These are phyloP conservation scores for Rhinoptilus africanus DNA, from an alignment of 2,113 vertebrate species.

Conservation along the genomic window DNA sequence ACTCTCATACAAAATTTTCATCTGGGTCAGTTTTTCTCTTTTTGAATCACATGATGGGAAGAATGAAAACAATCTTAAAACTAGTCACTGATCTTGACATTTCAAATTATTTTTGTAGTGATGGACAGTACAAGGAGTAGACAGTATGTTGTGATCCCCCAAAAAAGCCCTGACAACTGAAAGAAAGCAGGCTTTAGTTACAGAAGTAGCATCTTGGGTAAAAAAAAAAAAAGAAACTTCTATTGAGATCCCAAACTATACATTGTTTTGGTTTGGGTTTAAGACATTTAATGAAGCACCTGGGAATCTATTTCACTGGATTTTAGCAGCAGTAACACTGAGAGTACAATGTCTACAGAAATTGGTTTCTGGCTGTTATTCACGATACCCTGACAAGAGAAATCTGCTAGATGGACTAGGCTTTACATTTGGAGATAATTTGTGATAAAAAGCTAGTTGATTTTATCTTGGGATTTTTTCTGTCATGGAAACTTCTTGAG, in stretches of 20 bases:
- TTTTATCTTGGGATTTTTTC: neutral
- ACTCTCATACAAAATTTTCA: neutral
- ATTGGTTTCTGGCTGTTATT: neutral
- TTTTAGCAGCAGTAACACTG: neutral
- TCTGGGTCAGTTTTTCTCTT: neutral
- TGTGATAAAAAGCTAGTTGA: neutral
- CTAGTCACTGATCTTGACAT: neutral
- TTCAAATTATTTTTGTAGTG: constrained; percentile 16
- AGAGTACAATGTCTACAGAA: neutral
- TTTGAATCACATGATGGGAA: neutral
- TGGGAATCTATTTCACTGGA: neutral
- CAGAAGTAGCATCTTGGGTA: neutral
- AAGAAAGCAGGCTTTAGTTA: neutral
- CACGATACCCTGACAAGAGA: neutral
- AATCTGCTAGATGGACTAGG: neutral
- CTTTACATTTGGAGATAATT: neutral
- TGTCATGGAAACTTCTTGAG: neutral
- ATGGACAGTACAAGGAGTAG: neutral
- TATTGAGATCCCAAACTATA: neutral
- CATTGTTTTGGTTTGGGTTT: neutral
- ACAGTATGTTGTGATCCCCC: neutral
- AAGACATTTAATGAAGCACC: neutral
- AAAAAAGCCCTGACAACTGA: constrained; percentile 23
- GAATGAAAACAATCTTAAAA: constrained; percentile 34
- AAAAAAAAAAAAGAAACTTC: neutral